These are phyloP conservation scores for Eupithecia centaureata DNA, from an alignment of 2,888 invertebrate genomes.

Conservation along the genomic window DNA sequence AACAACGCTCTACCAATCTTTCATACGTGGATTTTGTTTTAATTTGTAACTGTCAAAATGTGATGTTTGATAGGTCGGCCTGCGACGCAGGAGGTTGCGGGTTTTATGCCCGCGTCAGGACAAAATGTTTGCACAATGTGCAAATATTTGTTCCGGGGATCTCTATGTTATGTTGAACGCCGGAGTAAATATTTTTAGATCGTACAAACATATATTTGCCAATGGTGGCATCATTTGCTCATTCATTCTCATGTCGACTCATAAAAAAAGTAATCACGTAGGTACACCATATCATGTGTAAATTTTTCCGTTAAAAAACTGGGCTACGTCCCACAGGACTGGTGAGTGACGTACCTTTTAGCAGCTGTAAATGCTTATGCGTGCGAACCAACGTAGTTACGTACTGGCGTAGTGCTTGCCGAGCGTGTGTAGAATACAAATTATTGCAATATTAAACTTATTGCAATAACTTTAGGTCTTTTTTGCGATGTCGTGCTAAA, in stretches of 20 bases:
- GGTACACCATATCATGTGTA: not conserved
- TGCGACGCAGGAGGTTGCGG: too few species aligned
- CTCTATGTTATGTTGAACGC: too few species aligned
- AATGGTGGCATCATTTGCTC: not conserved
- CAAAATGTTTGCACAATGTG: too few species aligned
- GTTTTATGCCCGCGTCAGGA: too few species aligned
- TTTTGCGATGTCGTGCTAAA: not conserved
- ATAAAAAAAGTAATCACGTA: not conserved
- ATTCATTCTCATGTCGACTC: not conserved
- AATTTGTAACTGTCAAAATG: too few species aligned
- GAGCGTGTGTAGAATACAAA: constrained; percentile 2
- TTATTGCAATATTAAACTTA: constrained; percentile 1
- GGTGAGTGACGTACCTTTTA: constrained; percentile 23
- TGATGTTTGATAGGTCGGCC: too few species aligned
- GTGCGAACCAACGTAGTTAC: constrained; percentile 5
- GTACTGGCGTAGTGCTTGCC: constrained; percentile 1
- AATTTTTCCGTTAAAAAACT: constrained; percentile 17
- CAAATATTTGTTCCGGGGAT: too few species aligned
- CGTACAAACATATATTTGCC: too few species aligned
- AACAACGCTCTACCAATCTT: too few species aligned
- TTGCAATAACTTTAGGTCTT: not conserved
- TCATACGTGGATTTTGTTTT: too few species aligned
- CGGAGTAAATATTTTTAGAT: too few species aligned
- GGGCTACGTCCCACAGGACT: not conserved
- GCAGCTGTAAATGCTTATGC: constrained; percentile 6